phyloP scores from a whole-genome alignment of 1,140 invertebrate species.

The Brachionus plicatilis region DNA sequence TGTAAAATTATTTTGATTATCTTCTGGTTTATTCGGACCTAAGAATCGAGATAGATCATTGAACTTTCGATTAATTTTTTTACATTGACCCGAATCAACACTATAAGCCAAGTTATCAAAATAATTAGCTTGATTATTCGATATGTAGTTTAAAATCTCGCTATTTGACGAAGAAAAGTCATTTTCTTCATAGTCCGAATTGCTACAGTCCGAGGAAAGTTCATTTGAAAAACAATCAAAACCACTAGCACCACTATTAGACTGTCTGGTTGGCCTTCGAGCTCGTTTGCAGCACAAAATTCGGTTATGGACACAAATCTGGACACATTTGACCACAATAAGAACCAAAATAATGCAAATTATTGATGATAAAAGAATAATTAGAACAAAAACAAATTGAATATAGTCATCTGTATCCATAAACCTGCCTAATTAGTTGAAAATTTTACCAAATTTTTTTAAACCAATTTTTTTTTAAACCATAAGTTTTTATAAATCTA shows the following conservation, averaged over 20 bases:
- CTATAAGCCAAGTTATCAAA: neutral
- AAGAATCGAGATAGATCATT: neutral
- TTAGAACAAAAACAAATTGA: slow-evolving; percentile 13
- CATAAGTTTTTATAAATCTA: neutral
- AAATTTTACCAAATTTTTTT: neutral
- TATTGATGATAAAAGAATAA: neutral
- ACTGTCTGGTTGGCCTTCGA: neutral
- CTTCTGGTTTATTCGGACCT: neutral
- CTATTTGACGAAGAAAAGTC: neutral
- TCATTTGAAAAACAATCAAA: slow-evolving; percentile 25
- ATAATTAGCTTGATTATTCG: neutral
- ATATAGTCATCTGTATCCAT: slow-evolving; percentile 21
- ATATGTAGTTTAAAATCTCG: neutral
- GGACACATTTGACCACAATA: slow-evolving; percentile 3
- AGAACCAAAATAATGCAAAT: neutral
- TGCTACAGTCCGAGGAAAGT: neutral
- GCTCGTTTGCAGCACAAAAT: neutral
- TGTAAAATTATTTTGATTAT: neutral
- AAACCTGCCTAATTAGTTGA: neutral
- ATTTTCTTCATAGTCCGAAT: neutral
- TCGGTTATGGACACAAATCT: slow-evolving; percentile 7
- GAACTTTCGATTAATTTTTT: neutral
- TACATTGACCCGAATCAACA: neutral
- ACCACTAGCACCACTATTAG: neutral
- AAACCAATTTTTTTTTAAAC: neutral